Percentiles rank a stretch among this genome's conserved stretches.
These are phyloP conservation scores for Puffinus mauretanicus DNA, from an alignment of 2,113 vertebrate species.

Conservation along the genomic window DNA sequence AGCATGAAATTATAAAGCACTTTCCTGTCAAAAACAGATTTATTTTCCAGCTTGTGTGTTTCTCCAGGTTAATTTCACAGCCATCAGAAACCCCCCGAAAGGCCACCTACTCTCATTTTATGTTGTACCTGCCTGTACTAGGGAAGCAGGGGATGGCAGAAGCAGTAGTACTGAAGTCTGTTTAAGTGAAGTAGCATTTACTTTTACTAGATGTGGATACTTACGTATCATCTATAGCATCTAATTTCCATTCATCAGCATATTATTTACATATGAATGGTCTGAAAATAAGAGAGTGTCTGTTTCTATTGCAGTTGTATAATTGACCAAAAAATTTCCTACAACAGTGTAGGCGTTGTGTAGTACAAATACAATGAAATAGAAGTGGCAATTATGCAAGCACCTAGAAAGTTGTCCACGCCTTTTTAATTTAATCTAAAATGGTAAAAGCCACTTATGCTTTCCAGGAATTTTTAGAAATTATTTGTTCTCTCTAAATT, in stretches of 20 bases:
- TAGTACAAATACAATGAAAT: slow-evolving; percentile 7
- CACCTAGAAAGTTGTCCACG: background rate
- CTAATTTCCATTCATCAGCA: slow-evolving; percentile 81
- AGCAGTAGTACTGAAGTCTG: slow-evolving; percentile 7
- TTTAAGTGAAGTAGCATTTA: slow-evolving; percentile 45
- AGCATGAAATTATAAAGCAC: slow-evolving; percentile 10
- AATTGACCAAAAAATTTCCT: slow-evolving; percentile 51
- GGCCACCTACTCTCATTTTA: background rate
- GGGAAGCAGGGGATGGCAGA: background rate
- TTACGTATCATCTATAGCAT: slow-evolving; percentile 71
- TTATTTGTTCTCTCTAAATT: background rate
- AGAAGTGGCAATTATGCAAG: background rate
- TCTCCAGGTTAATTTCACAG: slow-evolving; percentile 28
- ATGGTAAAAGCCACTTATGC: background rate
- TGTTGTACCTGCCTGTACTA: background rate
- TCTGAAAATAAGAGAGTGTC: slow-evolving; percentile 64
- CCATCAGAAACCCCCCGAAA: slow-evolving; percentile 9
- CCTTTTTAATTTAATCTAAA: slow-evolving; percentile 9
- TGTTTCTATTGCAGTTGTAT: slow-evolving; percentile 67
- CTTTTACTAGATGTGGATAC: slow-evolving; percentile 58
- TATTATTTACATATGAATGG: slow-evolving; percentile 79
- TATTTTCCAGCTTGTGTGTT: slow-evolving; percentile 21
- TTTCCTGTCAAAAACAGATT: background rate
- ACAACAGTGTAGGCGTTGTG: background rate
- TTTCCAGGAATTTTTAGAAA: background rate